Conservation (phyloP, 2,888 invertebrate genomes). For the Augochlorella aurata region DNA sequence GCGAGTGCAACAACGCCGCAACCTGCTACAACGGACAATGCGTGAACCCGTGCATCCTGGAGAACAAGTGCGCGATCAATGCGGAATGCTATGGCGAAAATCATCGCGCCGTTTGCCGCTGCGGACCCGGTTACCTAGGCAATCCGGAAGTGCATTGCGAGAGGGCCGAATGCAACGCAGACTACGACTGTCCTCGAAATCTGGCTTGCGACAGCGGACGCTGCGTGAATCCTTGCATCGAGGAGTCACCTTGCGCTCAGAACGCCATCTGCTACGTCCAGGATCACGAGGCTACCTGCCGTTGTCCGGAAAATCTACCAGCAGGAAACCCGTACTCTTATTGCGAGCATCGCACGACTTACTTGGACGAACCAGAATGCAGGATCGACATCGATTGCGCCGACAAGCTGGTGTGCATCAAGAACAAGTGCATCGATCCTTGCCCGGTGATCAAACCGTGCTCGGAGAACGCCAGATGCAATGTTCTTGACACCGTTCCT, state of each 20-base stretch:
- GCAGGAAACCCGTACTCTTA: slow-evolving; percentile 91
- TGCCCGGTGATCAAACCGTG: slow-evolving; percentile 91
- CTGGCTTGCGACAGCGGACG: slow-evolving; percentile 88
- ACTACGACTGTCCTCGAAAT: slow-evolving; percentile 90
- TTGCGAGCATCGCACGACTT: slow-evolving; percentile 84
- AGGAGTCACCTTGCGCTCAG: slow-evolving; percentile 89
- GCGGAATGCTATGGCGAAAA: slow-evolving; percentile 92
- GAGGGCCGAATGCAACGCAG: slow-evolving; percentile 89
- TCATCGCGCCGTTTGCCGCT: slow-evolving; percentile 91
- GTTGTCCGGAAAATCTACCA: slow-evolving; percentile 91
- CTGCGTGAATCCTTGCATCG: slow-evolving; percentile 91
- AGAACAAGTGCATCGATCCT: slow-evolving; percentile 90
- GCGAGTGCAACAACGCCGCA: slow-evolving; percentile 90
- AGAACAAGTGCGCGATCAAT: slow-evolving; percentile 91
- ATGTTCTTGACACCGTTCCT: slow-evolving; percentile 92
- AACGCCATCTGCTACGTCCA: slow-evolving; percentile 92
- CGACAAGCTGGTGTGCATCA: slow-evolving; percentile 90
- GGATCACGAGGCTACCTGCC: slow-evolving; percentile 91
- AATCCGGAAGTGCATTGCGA: slow-evolving; percentile 91
- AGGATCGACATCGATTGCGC: slow-evolving; percentile 91
- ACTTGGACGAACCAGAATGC: slow-evolving; percentile 86
- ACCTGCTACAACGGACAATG: slow-evolving; percentile 93
- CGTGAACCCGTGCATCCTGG: slow-evolving; percentile 90
- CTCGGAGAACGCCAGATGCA: slow-evolving; percentile 88
- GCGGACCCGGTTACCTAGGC: slow-evolving; percentile 89